phyloP scores from a whole-genome alignment of 2,797 vertebrate genomes.

The Enteromius mattozi region DNA sequence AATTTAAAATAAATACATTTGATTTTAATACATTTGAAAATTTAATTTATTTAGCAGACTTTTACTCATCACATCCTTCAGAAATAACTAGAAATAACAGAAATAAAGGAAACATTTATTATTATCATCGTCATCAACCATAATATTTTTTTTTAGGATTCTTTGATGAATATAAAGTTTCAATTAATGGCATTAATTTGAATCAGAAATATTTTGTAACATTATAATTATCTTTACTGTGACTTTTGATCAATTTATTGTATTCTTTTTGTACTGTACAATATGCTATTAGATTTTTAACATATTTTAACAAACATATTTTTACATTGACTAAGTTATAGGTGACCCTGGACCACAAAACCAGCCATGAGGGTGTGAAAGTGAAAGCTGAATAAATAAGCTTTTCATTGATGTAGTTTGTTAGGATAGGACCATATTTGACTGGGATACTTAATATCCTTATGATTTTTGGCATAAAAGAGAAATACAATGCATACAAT shows the following conservation, averaged over 20 bases:
- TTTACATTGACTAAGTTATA: too few relatives aligned
- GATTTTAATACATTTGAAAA: not conserved
- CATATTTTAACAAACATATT: too few relatives aligned
- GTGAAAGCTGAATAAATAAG: too few relatives aligned
- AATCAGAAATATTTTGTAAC: not conserved
- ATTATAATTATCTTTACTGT: not conserved
- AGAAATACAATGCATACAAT: too few relatives aligned
- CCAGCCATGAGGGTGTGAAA: too few relatives aligned
- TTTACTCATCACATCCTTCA: not conserved
- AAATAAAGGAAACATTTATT: not conserved
- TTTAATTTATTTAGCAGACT: not conserved
- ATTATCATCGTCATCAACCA: not conserved
- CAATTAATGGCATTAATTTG: not conserved
- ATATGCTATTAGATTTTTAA: too few relatives aligned
- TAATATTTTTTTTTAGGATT: not conserved
- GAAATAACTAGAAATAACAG: not conserved
- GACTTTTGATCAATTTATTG: not conserved
- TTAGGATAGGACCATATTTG: too few relatives aligned
- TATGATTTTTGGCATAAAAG: too few relatives aligned
- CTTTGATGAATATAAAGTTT: not conserved
- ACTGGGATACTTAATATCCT: too few relatives aligned
- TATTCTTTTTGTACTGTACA: not conserved
- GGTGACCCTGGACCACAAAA: too few relatives aligned
- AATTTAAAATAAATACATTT: not conserved
- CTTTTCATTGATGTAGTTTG: too few relatives aligned